A percentile compares a stretch with the other conserved stretches of the same genome.
Conservation (phyloP, 2,113 vertebrate species). For the Larimichthys crocea region DNA sequence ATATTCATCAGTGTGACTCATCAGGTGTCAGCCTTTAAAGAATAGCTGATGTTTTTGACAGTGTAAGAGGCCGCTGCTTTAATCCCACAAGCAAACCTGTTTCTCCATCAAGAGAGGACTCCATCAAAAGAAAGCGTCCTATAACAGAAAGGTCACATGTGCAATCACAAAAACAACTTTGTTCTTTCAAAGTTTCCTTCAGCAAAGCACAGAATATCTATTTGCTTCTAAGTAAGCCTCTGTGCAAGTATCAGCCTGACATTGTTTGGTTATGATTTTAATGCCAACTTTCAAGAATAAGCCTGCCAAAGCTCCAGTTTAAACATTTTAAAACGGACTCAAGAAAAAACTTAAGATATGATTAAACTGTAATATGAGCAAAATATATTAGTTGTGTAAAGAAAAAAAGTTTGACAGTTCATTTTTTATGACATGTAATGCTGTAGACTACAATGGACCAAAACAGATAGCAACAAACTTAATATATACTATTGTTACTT, state of each 20-base stretch:
- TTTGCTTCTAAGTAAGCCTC: neutral
- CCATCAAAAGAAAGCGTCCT: neutral
- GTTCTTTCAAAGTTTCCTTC: slow-evolving; percentile 10
- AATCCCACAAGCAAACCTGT: slow-evolving; percentile 20
- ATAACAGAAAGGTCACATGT: neutral
- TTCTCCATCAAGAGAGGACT: slow-evolving; percentile 8
- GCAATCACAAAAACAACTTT: slow-evolving; percentile 6
- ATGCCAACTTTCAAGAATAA: slow-evolving; percentile 5
- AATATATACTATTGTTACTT: slow-evolving; percentile 15
- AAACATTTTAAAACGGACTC: neutral
- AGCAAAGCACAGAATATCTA: neutral
- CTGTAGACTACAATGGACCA: neutral
- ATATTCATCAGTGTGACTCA: slow-evolving; percentile 54
- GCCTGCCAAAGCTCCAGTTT: neutral
- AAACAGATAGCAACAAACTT: neutral
- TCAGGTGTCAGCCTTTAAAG: slow-evolving; percentile 15
- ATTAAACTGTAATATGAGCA: neutral
- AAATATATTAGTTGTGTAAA: neutral
- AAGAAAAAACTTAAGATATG: slow-evolving; percentile 5
- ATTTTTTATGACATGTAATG: slow-evolving; percentile 3
- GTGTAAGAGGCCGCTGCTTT: slow-evolving; percentile 27
- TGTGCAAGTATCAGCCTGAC: neutral
- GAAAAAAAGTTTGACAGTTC: no score
- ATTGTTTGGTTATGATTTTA: slow-evolving; percentile 10
- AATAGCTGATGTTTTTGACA: slow-evolving; percentile 15